Percentiles rank a stretch among this genome's conserved stretches.
phyloP scores from a whole-genome alignment of 2,888 invertebrate genomes.

The Cryptus viduatorius region DNA sequence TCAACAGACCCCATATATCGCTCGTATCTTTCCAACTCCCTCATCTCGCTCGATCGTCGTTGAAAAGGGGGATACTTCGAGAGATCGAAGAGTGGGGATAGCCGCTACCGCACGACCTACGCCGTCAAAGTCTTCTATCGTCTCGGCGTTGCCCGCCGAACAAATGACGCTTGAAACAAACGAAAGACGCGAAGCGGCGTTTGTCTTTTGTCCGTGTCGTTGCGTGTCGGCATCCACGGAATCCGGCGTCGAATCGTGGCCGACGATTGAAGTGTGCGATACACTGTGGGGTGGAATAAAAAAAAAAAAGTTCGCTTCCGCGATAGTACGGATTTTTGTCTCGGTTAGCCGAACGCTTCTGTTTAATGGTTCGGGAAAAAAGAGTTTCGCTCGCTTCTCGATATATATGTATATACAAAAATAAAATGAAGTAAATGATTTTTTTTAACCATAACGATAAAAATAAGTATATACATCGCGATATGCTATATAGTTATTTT shows the following conservation, averaged over 20 bases:
- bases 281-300: slow-evolving; percentile 42
- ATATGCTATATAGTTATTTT: background rate
- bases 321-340: slow-evolving; percentile 81
- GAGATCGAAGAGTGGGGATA: slow-evolving; percentile 45
- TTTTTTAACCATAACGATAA: background rate
- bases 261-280: slow-evolving; percentile 64
- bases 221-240: slow-evolving; percentile 69
- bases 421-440: slow-evolving; percentile 5
- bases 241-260: slow-evolving; percentile 61
- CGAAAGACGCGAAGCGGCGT: slow-evolving; percentile 81
- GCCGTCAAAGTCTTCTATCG: slow-evolving; percentile 64
- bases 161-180: slow-evolving; percentile 85
- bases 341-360: slow-evolving; percentile 84
- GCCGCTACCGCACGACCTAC: slow-evolving; percentile 52
- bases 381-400: slow-evolving; percentile 68
- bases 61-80: slow-evolving; percentile 15
- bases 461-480: no score
- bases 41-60: slow-evolving; percentile 26
- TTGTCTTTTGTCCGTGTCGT: slow-evolving; percentile 82
- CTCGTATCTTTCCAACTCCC: slow-evolving; percentile 43
- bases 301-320: slow-evolving; percentile 55
- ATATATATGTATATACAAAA: background rate
- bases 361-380: slow-evolving; percentile 83
- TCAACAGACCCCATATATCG: slow-evolving; percentile 33
- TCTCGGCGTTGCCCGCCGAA: slow-evolving; percentile 78